Evolutionary conservation across 2,113 vertebrate species (phyloP), one percentile per base, ranked within the genome.

Genomic region (Hypocryptadius cinnamomeus): DNA sequence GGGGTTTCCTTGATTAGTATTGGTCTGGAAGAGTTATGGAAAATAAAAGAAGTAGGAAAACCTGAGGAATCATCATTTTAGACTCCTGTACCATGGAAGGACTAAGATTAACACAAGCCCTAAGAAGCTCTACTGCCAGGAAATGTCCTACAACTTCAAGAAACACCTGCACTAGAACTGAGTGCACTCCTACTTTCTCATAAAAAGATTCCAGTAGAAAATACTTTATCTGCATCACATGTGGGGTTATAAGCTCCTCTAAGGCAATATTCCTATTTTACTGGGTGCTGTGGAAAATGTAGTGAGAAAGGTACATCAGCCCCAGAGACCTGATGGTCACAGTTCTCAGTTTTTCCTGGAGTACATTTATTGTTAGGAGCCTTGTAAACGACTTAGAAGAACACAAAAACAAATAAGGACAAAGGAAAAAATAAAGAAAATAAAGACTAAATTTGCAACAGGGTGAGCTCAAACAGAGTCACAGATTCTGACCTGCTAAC

Each of bases 1-100:
- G 16, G 4, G 7, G 2, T 13, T 40, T 50, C 28, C 15, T 33
- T 1, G 7, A 57, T 37, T 20, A 56, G 4, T 5, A 2, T 5
- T n/a, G 19, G 5, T 57, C 50, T 79, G 37, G 24, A 80, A 84
- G 24, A 79, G 10, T 23, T 37, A 15, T 30, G 11, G 35, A 68
- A 79, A 90, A 17, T 6, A 47, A 35, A 0, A 40, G 28, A 56
- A 73, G 19, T 24, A 69, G n/a, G 19, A 78, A 31, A 10, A 85
- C 6, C 40, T 48, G 9, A 78, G 15, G 27, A 90, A 59, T 40
- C 47, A 70, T 10, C 23, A 45, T 31, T 86, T 48, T 13, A 47
- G 18, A 65, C 5, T 28, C 72, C 9, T 31, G 39, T 74, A 27
- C 9, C 48, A 65, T 1, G 4, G 59, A 77, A 92, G 19, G 19